Evolutionary conservation across 2,113 vertebrate species (phyloP).

Genomic region (Acrocephalus arundinaceus): DNA sequence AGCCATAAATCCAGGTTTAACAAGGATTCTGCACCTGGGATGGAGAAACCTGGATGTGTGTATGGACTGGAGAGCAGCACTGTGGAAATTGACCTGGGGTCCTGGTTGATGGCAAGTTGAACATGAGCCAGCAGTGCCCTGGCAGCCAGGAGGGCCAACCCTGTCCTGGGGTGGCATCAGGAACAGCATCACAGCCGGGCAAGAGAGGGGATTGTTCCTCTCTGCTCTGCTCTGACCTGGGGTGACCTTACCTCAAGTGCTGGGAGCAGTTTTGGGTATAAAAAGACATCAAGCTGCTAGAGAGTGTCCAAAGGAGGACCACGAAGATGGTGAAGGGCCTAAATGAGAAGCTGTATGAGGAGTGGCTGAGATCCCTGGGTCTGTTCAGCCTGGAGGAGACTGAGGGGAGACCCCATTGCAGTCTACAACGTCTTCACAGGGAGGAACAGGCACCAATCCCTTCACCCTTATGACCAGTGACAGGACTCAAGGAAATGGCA

Average conservation of each 20-base stretch:
- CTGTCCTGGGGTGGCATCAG: background rate
- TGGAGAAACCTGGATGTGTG: background rate
- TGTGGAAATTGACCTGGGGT: background rate
- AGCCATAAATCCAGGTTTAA: background rate
- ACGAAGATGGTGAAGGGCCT: background rate
- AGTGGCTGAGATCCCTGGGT: background rate
- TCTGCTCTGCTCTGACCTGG: background rate
- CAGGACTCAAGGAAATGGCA: background rate
- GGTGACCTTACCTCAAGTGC: rapidly evolving
- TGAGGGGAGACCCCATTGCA: background rate
- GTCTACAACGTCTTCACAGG: background rate
- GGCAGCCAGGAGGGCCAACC: background rate
- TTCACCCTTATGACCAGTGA: background rate
- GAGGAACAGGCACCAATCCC: background rate
- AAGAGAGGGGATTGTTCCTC: background rate
- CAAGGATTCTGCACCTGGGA: background rate
- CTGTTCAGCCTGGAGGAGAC: background rate
- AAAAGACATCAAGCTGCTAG: background rate
- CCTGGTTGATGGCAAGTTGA: rapidly evolving
- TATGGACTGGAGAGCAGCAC: background rate
- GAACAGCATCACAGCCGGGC: rapidly evolving
- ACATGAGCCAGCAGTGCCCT: background rate
- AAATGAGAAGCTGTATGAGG: rapidly evolving
- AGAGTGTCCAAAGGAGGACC: background rate
- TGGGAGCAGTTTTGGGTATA: background rate